Conservation (phyloP, 2,113 vertebrate species). For the Urocynchramus pylzowi region DNA sequence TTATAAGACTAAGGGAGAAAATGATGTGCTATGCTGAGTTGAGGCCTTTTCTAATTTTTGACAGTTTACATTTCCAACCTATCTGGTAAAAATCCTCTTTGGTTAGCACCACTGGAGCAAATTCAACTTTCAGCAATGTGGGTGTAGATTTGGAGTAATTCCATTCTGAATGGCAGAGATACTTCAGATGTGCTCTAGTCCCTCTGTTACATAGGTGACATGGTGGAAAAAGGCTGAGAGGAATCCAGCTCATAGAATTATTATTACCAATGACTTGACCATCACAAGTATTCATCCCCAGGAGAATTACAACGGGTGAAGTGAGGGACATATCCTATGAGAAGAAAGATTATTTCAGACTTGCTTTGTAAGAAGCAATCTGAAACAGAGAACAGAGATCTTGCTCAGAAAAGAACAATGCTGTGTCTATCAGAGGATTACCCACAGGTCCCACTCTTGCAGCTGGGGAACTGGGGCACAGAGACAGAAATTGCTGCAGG, state of each 20-base stretch:
- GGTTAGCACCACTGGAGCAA: slow-evolving; percentile 33
- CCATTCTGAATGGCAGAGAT: neutral
- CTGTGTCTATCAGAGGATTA: neutral
- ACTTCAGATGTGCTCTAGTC: neutral
- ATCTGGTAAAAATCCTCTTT: slow-evolving; percentile 12
- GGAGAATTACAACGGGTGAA: neutral
- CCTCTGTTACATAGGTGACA: neutral
- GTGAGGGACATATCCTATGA: neutral
- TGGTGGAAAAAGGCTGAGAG: neutral
- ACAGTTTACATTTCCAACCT: slow-evolving; percentile 30
- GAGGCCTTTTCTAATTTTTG: slow-evolving; percentile 31
- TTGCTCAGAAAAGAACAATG: neutral
- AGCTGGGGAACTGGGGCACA: neutral
- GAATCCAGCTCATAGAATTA: neutral
- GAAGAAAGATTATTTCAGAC: neutral
- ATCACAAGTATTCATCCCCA: neutral
- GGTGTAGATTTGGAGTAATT: slow-evolving; percentile 39
- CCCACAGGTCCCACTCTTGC: neutral
- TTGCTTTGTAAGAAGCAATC: neutral
- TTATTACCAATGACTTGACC: neutral
- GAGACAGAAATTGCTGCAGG: neutral
- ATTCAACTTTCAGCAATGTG: slow-evolving; percentile 15
- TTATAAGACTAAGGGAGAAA: slow-evolving; percentile 4
- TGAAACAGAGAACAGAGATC: neutral
- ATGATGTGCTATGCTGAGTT: slow-evolving; percentile 4